Evolutionary conservation across 2,113 vertebrate species (phyloP), one percentile per base, ranked within the genome.

Genomic region (Herpetotheres cachinnans): DNA sequence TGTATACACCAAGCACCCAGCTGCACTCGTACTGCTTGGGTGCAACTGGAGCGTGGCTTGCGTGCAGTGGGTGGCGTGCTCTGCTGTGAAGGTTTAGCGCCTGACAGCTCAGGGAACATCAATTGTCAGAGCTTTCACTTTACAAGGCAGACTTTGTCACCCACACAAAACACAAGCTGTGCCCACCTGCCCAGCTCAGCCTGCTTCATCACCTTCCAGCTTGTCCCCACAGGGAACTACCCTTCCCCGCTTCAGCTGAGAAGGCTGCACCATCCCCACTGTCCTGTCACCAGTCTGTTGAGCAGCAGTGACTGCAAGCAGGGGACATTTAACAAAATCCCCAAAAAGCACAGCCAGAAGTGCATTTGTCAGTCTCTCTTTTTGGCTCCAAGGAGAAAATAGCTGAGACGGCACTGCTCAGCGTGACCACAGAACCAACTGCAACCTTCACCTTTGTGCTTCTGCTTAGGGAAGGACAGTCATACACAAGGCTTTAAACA

Each of bases 1-100:
- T 1, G 2, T 0, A 3, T 27, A 69, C 65, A 9, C 2, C 1
- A 12, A 46, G 61, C 0, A 0, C 21, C 47, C 34, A 29, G 46
- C 55, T 34, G 49, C 9, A 6, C 30, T 25, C 3, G 0, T 3
- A 10, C 24, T 2, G 1, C 4, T 1, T 1, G 2, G 55, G 58
- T 40, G 59, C 66, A 25, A 34, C 13, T 2, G 44, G 10, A 20
- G 14, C 7, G 4, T 2, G 2, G 79, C 52, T 30, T 2, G 3
- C 1, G 3, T 6, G 58, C 36, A 32, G 56, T 24, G 32, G 59
- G n/a, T 46, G 54, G 20, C 6, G 16, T 3, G 1, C n/a, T 16
- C 25, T 11, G 4, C 13, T 47, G n/a, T 32, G 38, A 67, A 54
- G 17, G 52, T 19, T 24, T 13, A 11, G 58, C 26, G 29, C 15